Evolutionary conservation across 2,797 vertebrate genomes (phyloP), one percentile per base, ranked within the genome.

Genomic region (Xiphophorus birchmanni): DNA sequence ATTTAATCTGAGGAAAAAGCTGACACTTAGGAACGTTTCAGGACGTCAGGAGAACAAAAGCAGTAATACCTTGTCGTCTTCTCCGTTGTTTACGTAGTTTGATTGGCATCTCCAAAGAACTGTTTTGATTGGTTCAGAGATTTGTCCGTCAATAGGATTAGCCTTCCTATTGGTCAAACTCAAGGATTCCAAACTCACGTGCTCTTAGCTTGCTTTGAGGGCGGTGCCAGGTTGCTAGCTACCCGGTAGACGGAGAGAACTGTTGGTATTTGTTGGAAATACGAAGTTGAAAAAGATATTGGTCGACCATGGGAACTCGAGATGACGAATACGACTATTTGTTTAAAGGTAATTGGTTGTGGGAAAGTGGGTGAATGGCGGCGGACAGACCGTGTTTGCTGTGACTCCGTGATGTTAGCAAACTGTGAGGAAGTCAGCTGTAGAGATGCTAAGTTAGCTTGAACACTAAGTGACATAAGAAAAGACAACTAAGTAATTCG

Each of bases 271-370:
- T 82, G 42, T 80, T 67, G 78, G 17, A 71, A 42, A 54, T 54
- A 13, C 10, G 75, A 90, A 89, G 58, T 85, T 74, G 42, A 9
- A 79, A 78, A 73, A 78, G 72, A 37, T 47, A 40, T 21, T 76
- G 9, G 4, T 69, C 42, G 6, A 35, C 84, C 74, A 96, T 95
- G 95, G 95, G 95, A 69, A 94, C 90, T 72, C 84, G 94, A 60
- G 95, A 96, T 65, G 95, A 96, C 47, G 95, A 96, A 83, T 96
- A 95, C 79, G 94, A 96, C 87, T 96, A 95, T 85, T 82, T 96
- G 75, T 95, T 96, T 79, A 96, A 96, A 95, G 95, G 95, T 95
- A 91, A 90, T 60, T 23, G 72, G 2, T 50, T 37, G 0, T 48
- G 26, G 23, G 11, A 11, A 42, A 0, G 48, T 17, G 63, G 0